phyloP scores from a whole-genome alignment of 2,888 invertebrate genomes.

The Pseudoips prasinana region DNA sequence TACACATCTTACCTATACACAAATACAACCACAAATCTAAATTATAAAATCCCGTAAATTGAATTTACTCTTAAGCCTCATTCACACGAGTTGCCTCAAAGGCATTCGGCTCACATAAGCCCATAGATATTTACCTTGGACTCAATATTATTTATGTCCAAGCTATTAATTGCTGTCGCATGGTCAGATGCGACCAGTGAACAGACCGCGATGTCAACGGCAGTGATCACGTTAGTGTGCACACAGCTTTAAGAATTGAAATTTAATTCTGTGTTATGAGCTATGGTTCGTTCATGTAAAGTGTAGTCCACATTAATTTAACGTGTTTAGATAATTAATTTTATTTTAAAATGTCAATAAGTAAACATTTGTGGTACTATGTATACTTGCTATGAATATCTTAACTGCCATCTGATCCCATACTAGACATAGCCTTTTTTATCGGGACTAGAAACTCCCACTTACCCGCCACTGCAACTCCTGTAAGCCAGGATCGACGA shows the following conservation, averaged over 20 bases:
- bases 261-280: slow-evolving; percentile 46
- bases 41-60: slow-evolving; percentile 1
- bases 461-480: too few relatives aligned
- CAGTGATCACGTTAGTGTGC: slow-evolving; percentile 37
- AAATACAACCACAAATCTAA: too few relatives aligned
- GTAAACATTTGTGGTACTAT: too few relatives aligned
- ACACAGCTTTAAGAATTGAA: slow-evolving; percentile 48
- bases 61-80: slow-evolving; percentile 21
- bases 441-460: too few relatives aligned
- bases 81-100: slow-evolving; percentile 18
- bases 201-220: slow-evolving; percentile 42
- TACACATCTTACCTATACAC: too few relatives aligned
- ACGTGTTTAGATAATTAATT: not conserved
- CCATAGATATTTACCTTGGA: slow-evolving; percentile 35
- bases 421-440: too few relatives aligned
- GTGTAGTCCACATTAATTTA: slow-evolving; percentile 28
- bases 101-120: slow-evolving; percentile 18
- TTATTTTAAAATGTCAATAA: too few relatives aligned
- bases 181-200: slow-evolving; percentile 47
- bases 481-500: too few relatives aligned
- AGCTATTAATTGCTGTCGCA: slow-evolving; percentile 49
- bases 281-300: slow-evolving; percentile 39
- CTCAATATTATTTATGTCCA: slow-evolving; percentile 47
- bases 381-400: too few relatives aligned
- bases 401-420: too few relatives aligned